Percentiles rank a stretch among this genome's conserved stretches.
These are phyloP conservation scores for Saccopteryx bilineata DNA, from an alignment of 2,113 vertebrate genomes.

Conservation along the genomic window DNA sequence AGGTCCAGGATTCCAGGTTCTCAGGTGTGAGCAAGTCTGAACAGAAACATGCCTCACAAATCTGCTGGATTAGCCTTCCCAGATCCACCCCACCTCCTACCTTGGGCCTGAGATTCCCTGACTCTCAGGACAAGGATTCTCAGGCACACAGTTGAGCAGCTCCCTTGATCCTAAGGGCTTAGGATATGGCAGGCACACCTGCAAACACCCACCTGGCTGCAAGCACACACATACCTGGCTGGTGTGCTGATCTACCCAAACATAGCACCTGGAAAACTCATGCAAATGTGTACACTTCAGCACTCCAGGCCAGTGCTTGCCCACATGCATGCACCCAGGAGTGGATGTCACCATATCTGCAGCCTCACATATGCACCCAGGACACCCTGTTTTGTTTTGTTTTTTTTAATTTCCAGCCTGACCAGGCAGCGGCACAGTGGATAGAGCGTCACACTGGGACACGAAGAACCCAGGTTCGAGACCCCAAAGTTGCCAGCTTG, in stretches of 20 bases:
- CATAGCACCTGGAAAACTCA: slow-evolving; percentile 42
- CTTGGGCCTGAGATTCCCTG: slow-evolving; percentile 11
- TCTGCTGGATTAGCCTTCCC: neutral
- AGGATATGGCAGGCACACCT: slow-evolving; percentile 47
- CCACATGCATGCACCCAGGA: neutral
- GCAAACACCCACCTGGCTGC: slow-evolving; percentile 7
- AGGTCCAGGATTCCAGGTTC: neutral
- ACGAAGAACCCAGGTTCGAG: no score
- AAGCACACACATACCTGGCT: slow-evolving; percentile 26
- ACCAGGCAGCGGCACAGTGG: no score
- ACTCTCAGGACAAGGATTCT: slow-evolving; percentile 28
- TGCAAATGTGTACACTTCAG: neutral
- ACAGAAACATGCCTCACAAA: neutral
- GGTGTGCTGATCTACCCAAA: neutral
- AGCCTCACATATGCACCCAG: no score
- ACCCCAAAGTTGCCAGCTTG: no score
- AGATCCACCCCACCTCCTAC: neutral
- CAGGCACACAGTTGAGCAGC: neutral
- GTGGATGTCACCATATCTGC: neutral
- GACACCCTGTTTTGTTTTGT: neutral
- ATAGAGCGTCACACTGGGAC: no score
- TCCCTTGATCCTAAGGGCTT: slow-evolving; percentile 30
- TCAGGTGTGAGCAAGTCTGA: neutral
- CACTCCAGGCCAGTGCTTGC: neutral
- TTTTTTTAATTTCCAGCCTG: no score